Conservation (phyloP, 2,113 vertebrate species). For the Menidia beryllina region DNA sequence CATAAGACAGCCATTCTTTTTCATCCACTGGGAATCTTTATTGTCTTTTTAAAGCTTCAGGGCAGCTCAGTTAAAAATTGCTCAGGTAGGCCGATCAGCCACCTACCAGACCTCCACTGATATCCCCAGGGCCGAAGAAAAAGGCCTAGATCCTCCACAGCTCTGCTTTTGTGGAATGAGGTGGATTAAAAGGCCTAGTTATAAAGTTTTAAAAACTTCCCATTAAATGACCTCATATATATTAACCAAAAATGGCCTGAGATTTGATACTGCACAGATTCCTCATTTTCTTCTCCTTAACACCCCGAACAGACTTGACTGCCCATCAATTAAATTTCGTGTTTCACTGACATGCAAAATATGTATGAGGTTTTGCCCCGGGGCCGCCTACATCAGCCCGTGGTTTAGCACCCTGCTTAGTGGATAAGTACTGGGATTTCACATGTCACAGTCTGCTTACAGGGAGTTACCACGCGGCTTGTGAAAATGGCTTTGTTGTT, state of each 20-base stretch:
- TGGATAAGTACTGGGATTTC: neutral
- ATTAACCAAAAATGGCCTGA: neutral
- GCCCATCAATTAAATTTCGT: neutral
- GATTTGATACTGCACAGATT: neutral
- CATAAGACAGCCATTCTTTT: neutral
- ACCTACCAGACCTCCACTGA: neutral
- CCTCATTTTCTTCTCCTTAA: neutral
- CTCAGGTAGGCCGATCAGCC: neutral
- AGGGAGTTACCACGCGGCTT: too few species aligned
- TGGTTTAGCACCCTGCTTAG: neutral
- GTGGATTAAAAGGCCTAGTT: neutral
- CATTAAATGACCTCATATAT: neutral
- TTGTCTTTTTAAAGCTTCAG: neutral
- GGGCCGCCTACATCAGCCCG: neutral
- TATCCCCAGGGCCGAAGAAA: neutral
- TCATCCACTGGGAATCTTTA: neutral
- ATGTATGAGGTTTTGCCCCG: neutral
- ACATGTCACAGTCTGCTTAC: neutral
- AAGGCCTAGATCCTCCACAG: neutral
- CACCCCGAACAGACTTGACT: neutral
- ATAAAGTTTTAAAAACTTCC: neutral
- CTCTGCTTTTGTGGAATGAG: slow-evolving; percentile 1
- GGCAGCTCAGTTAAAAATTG: neutral
- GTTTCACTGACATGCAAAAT: neutral
- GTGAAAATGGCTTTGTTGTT: neutral